Evolutionary conservation across 92 coral and sea anemone genomes (phyloP).

Genomic region (Montipora capitata): DNA sequence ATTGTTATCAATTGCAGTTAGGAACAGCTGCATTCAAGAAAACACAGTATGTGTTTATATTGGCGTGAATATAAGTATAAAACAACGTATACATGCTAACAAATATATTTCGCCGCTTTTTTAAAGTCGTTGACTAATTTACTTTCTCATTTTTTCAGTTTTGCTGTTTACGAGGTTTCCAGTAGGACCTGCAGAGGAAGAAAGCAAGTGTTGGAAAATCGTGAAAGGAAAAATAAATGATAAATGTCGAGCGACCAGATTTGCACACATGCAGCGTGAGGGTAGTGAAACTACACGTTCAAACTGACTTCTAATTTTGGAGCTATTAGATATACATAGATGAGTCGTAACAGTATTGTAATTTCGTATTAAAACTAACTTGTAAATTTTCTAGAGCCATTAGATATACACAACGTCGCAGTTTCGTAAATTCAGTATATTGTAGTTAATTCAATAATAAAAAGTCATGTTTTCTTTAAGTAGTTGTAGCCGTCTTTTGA

Average conservation of each 20-base stretch:
- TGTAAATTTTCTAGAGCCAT: background rate
- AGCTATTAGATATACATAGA: background rate
- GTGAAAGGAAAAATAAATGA: slow-evolving; percentile 12
- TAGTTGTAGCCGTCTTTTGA: slow-evolving; percentile 1
- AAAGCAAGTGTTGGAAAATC: slow-evolving; percentile 38
- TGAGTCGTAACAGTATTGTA: no score
- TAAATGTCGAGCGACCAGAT: slow-evolving; percentile 17
- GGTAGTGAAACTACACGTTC: background rate
- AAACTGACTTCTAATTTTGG: background rate
- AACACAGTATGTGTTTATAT: no score
- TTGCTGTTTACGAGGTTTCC: slow-evolving; percentile 38
- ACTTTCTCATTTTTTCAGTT: slow-evolving; percentile 23
- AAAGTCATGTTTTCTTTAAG: background rate
- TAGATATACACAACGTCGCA: slow-evolving; percentile 1
- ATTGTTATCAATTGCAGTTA: background rate
- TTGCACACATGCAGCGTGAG: background rate
- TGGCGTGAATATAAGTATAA: background rate
- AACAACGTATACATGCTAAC: background rate
- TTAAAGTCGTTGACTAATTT: background rate
- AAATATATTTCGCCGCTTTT: background rate
- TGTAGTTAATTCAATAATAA: background rate
- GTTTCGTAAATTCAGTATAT: background rate
- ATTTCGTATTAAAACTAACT: no score
- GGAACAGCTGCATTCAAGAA: no score
- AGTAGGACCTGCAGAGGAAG: slow-evolving; percentile 30